phyloP scores from a whole-genome alignment of 2,888 invertebrate species.

The Agrotis ipsilon region DNA sequence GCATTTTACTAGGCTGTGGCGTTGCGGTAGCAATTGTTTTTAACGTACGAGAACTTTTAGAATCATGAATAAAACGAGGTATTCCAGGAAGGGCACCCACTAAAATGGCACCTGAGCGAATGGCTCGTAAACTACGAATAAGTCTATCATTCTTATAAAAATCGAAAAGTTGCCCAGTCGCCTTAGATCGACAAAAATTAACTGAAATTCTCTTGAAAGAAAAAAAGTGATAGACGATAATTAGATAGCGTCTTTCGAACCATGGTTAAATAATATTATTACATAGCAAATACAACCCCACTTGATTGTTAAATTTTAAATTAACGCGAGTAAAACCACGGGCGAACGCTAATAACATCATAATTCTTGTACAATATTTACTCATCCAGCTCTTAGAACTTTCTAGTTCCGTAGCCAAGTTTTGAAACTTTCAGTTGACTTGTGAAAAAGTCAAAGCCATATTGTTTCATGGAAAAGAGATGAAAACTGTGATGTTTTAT shows the following conservation, averaged over 20 bases:
- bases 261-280: too few species aligned
- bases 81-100: too few species aligned
- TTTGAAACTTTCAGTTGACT: constrained; percentile 25
- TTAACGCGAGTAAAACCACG: too few species aligned
- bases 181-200: too few species aligned
- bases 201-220: too few species aligned
- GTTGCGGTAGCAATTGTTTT: constrained; percentile 1
- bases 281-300: too few species aligned
- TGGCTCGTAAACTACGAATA: too few species aligned
- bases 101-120: too few species aligned
- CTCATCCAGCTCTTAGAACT: constrained; percentile 13
- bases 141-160: neutral
- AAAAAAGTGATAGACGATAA: too few species aligned
- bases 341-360: constrained; percentile 7
- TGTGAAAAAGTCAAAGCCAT: constrained; percentile 24
- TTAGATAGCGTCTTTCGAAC: too few species aligned
- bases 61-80: constrained; percentile 18
- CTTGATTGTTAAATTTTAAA: too few species aligned
- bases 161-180: neutral
- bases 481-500: constrained; percentile 15
- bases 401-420: constrained; percentile 16
- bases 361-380: constrained; percentile 34
- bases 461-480: constrained; percentile 17
- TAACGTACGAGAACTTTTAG: neutral
- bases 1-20: constrained; percentile 29